Base-by-base conservation (phyloP, 2,888 invertebrate genomes). In the Vandiemenella viatica region DNA sequence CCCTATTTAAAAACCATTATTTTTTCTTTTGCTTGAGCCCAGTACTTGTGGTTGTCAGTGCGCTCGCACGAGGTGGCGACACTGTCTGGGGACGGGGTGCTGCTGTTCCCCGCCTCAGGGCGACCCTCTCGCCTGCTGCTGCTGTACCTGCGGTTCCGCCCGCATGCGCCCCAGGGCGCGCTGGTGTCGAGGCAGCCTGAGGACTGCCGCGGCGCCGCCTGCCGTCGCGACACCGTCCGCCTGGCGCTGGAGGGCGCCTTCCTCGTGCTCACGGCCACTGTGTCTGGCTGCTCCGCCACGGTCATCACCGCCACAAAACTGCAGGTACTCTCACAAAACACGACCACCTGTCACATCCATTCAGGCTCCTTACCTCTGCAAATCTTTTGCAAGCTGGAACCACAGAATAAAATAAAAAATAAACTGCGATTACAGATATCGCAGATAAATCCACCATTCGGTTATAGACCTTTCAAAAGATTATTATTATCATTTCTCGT, bases 61-160 rank as follows among this genome's bases (percentile, higher is more conserved):
- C n/a, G n/a, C n/a, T n/a, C n/a, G n/a, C n/a, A n/a, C n/a, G n/a
- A n/a, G n/a, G n/a, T n/a, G n/a, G n/a, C n/a, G n/a, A n/a, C n/a
- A n/a, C n/a, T n/a, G n/a, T n/a, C n/a, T n/a, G n/a, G n/a, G n/a
- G n/a, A n/a, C n/a, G n/a, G n/a, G n/a, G n/a, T n/a, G n/a, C n/a
- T n/a, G n/a, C n/a, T n/a, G n/a, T n/a, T n/a, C n/a, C n/a, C n/a
- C n/a, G n/a, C n/a, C n/a, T n/a, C n/a, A n/a, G n/a, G n/a, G n/a
- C n/a, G n/a, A n/a, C n/a, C n/a, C n/a, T n/a, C 66, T 1, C 62
- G 64, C 1, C 59, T 72, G 48, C 68, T 70, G 50, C 72, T 73
- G 54, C 65, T 70, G 49, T 73, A 65, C 56, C 55, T 71, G 13
- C 62, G 71, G 45, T 72, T 73, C 55, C 63, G 67, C 60, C 65